Base-by-base conservation (phyloP, 1,140 invertebrate species). In the Cydia amplana region DNA sequence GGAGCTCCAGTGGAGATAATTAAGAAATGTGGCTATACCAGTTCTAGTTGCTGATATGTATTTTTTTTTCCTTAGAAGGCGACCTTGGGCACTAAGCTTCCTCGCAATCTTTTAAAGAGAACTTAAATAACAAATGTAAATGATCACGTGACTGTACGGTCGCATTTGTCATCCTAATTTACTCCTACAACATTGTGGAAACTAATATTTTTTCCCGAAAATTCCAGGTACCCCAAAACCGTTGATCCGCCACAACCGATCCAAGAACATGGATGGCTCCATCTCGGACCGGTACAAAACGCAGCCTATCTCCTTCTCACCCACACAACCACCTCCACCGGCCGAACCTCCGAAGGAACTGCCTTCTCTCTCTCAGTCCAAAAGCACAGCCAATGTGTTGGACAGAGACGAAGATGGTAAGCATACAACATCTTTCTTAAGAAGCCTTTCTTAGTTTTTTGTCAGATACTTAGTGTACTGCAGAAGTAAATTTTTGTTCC, bases 331-430 rank as follows among this genome's bases (percentile, higher is more conserved):
- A 23, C 60, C 64, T 75, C 75, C 74, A 3, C 49, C 49, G 49
- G 49, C 16, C n/a, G 84, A 83, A 74, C 79, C 80, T 18, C 32
- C 77, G 40, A 81, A 79, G 70, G 85, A 87, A 80, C 72, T 74
- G 9, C 82, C 85, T 79, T 85, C 90, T 78, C 88, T 93, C 78
- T 79, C 84, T 80, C 88, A 90, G 78, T 93, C 92, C 76, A 91
- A 92, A 79, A 93, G 91, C 83, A 91, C 90, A 36, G 89, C 89
- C 67, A 89, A 93, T 73, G 88, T 91, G 74, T 73, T 93, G 75
- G 93, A 93, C 83, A 93, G 93, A 80, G 92, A 93, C 64, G 93
- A 93, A 85, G 93, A 93, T 86, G 92, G 93, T 93, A 83, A 91
- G 87, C 74, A 70, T 63, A 18, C 23, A 18, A 28, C 6, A 65